Evolutionary conservation across 1,140 invertebrate species (phyloP).

Genomic region (Trachymyrmex septentrionalis): DNA sequence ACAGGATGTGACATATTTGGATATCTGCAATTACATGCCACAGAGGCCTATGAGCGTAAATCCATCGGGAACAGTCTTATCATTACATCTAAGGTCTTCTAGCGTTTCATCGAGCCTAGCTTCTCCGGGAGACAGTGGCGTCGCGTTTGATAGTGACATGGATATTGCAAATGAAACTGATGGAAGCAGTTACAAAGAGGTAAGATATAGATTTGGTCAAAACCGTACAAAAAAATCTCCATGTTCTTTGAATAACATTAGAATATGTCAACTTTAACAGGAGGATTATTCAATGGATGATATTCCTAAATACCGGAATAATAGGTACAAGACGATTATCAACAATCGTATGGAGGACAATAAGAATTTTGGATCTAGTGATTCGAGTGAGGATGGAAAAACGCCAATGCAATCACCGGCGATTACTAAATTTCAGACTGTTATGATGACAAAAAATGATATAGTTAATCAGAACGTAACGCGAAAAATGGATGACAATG

Average conservation of each 20-base stretch:
- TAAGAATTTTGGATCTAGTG: constrained; percentile 83
- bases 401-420: constrained; percentile 81
- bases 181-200: constrained; percentile 84
- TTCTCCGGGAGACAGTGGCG: constrained; percentile 85
- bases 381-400: constrained; percentile 84
- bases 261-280: constrained; percentile 67
- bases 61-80: constrained; percentile 83
- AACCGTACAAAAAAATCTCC: not conserved
- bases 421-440: constrained; percentile 78
- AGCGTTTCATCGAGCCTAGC: constrained; percentile 85
- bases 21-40: constrained; percentile 86
- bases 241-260: not conserved
- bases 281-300: constrained; percentile 85
- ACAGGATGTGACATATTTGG: constrained; percentile 85
- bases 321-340: constrained; percentile 81
- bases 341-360: constrained; percentile 79
- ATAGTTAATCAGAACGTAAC: constrained; percentile 88
- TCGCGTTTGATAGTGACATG: constrained; percentile 86
- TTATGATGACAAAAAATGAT: constrained; percentile 86
- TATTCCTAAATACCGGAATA: constrained; percentile 82
- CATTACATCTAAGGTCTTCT: constrained; percentile 82
- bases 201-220: constrained; percentile 57
- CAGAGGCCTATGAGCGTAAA: constrained; percentile 86
- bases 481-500: constrained; percentile 82
- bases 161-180: constrained; percentile 85